Percentiles rank a stretch among this genome's conserved stretches.
Conservation (phyloP, 2,888 invertebrate species). For the Bugulina stolonifera region DNA sequence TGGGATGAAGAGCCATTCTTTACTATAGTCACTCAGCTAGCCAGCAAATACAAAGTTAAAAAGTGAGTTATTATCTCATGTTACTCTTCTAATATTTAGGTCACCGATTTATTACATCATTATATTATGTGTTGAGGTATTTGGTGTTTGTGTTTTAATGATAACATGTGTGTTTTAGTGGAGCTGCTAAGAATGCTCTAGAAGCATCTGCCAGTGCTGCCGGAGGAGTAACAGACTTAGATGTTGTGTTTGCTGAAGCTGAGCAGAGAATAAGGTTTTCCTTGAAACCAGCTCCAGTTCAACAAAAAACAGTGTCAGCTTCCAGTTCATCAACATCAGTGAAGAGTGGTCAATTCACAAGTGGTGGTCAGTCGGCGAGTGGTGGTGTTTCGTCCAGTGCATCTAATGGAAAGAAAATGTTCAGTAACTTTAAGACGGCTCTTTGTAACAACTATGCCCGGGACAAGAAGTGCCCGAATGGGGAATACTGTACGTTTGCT, state of each 20-base stretch:
- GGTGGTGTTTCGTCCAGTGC: no score
- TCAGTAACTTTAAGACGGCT: neutral
- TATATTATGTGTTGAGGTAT: no score
- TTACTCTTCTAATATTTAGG: no score
- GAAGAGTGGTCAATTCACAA: no score
- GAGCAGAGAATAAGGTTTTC: neutral
- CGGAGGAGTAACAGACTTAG: neutral
- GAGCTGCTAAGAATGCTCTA: neutral
- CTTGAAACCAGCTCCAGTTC: neutral
- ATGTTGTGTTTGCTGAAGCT: neutral
- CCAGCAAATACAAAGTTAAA: conserved; percentile 1
- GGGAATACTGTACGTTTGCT: conserved; percentile 17
- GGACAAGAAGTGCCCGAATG: neutral
- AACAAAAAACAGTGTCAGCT: neutral
- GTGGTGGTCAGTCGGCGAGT: no score
- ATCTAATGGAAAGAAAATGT: neutral
- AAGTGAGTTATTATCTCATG: neutral
- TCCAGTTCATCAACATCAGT: neutral
- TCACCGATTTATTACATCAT: no score
- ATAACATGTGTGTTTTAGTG: no score
- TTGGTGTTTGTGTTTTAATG: no score
- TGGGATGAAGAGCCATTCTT: neutral
- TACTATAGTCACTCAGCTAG: neutral
- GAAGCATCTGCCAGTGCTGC: neutral
- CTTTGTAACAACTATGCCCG: neutral